phyloP scores from a whole-genome alignment of 35 echinoderm and acorn worm species.

The Acanthaster planci region DNA sequence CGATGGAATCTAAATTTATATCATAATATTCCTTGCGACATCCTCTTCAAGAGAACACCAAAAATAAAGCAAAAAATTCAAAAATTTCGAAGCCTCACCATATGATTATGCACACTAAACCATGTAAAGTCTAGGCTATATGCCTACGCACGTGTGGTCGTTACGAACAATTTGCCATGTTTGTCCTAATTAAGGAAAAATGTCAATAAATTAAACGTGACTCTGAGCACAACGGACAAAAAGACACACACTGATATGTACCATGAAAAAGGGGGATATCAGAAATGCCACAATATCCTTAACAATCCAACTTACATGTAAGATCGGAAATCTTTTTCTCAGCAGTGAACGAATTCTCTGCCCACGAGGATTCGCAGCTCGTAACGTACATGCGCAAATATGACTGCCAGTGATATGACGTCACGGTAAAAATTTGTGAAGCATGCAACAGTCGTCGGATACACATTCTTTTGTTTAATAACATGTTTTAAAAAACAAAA shows the following conservation, averaged over 20 bases:
- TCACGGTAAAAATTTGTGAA: not conserved
- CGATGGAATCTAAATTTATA: too few relatives aligned
- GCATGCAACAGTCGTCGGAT: conserved; percentile 30
- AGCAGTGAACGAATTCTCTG: not conserved
- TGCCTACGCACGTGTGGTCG: too few relatives aligned
- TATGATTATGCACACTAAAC: too few relatives aligned
- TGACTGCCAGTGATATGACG: not conserved
- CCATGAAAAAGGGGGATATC: not conserved
- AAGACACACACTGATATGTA: too few relatives aligned
- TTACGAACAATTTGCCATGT: too few relatives aligned
- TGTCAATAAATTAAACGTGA: not conserved
- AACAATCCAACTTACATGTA: not conserved
- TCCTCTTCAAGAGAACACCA: too few relatives aligned
- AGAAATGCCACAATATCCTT: not conserved
- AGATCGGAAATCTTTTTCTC: not conserved
- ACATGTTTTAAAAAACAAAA: not conserved
- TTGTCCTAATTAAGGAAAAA: not conserved
- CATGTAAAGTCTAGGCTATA: too few relatives aligned
- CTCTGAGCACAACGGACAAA: not conserved
- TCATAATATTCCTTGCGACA: too few relatives aligned
- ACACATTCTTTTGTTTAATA: not conserved
- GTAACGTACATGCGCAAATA: conserved; percentile 25
- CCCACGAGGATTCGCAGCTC: not conserved
- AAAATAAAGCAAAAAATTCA: too few relatives aligned
- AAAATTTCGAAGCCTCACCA: too few relatives aligned